Evolutionary conservation across 2,888 invertebrate genomes (phyloP).

Genomic region (Tinea trinotella): DNA sequence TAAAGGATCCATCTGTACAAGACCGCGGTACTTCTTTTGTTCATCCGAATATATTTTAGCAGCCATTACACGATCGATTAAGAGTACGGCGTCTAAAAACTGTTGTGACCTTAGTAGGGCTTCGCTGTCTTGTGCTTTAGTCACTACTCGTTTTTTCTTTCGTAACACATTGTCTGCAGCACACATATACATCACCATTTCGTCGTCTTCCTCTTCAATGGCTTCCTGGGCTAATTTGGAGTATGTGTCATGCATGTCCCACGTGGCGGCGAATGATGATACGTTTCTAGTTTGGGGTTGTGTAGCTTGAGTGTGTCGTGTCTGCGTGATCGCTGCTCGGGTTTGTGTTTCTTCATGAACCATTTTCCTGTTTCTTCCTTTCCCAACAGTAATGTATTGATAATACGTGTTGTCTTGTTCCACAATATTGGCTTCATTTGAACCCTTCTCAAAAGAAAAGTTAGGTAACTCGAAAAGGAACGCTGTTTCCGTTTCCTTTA

Average conservation of each 20-base stretch:
- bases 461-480: conserved; percentile 77
- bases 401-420: conserved; percentile 78
- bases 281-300: conserved; percentile 68
- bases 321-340: conserved; percentile 70
- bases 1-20: conserved; percentile 74
- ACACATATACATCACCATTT: conserved; percentile 60
- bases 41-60: conserved; percentile 76
- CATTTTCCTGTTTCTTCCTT: conserved; percentile 77
- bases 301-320: conserved; percentile 74
- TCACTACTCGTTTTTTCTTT: conserved; percentile 32
- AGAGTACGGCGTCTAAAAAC: conserved; percentile 75
- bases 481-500: conserved; percentile 77
- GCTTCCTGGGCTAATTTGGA: conserved; percentile 46
- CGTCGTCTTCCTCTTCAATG: conserved; percentile 46
- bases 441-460: conserved; percentile 73
- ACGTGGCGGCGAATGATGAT: conserved; percentile 79
- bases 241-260: conserved; percentile 85
- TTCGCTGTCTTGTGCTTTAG: conserved; percentile 26
- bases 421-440: conserved; percentile 69
- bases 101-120: conserved; percentile 38
- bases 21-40: conserved; percentile 80
- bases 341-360: conserved; percentile 82
- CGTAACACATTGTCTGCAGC: conserved; percentile 43
- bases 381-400: conserved; percentile 76
- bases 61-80: conserved; percentile 81